These are phyloP conservation scores for Plotosus lineatus DNA, from an alignment of 2,113 vertebrate species.

Conservation along the genomic window DNA sequence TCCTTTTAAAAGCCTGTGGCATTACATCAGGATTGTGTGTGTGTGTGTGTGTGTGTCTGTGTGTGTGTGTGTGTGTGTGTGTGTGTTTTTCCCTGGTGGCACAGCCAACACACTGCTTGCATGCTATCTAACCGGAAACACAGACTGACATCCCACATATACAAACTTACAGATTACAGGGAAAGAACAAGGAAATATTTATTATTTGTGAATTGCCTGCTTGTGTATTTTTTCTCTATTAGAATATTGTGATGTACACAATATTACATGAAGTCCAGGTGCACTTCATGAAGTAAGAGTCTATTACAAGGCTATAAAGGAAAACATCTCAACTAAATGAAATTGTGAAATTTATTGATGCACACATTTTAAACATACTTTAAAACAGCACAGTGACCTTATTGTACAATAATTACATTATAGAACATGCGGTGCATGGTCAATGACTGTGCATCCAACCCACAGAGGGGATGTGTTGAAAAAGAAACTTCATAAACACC, in stretches of 20 bases:
- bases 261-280: no score
- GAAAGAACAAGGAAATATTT: neutral
- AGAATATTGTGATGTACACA: no score
- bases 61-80: slow-evolving; percentile 9
- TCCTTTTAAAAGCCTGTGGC: slow-evolving; percentile 19
- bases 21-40: neutral
- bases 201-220: neutral
- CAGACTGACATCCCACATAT: slow-evolving; percentile 9
- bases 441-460: slow-evolving; percentile 22
- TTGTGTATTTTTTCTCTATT: neutral
- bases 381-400: slow-evolving; percentile 41
- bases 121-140: slow-evolving; percentile 29
- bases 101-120: slow-evolving; percentile 43
- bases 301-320: neutral
- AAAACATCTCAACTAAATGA: slow-evolving; percentile 9
- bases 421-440: slow-evolving; percentile 42
- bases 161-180: slow-evolving; percentile 11
- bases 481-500: slow-evolving; percentile 22
- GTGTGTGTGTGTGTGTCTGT: slow-evolving; percentile 12
- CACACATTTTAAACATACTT: slow-evolving; percentile 27
- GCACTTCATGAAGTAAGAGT: neutral
- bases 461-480: neutral
- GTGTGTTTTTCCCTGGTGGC: slow-evolving; percentile 30
- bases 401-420: slow-evolving; percentile 39
- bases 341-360: slow-evolving; percentile 37